These are phyloP conservation scores for Hofmannophila pseudospretella DNA, from an alignment of 2,888 invertebrate genomes.

Conservation along the genomic window DNA sequence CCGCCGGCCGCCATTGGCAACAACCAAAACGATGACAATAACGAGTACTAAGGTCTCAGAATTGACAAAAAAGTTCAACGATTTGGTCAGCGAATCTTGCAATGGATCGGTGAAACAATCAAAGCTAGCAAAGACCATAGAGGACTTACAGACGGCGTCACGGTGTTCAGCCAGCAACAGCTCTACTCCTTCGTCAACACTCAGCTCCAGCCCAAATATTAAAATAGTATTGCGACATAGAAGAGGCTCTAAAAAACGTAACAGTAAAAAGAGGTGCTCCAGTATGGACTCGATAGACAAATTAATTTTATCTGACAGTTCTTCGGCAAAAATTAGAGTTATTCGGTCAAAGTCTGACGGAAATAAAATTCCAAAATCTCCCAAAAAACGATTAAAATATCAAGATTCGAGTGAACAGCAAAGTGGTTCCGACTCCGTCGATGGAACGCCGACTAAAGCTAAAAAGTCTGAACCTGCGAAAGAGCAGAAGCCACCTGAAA, in stretches of 20 bases:
- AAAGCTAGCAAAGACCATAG: slow-evolving; percentile 73
- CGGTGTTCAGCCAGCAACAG: slow-evolving; percentile 54
- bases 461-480: slow-evolving; percentile 27
- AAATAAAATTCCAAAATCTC: slow-evolving; percentile 59
- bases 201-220: slow-evolving; percentile 68
- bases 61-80: slow-evolving; percentile 83
- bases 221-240: slow-evolving; percentile 68
- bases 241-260: slow-evolving; percentile 64
- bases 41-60: slow-evolving; percentile 80
- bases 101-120: slow-evolving; percentile 68
- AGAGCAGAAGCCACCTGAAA: slow-evolving; percentile 32
- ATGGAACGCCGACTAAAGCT: slow-evolving; percentile 47
- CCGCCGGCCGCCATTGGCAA: slow-evolving; percentile 56
- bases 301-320: slow-evolving; percentile 42
- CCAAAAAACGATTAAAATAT: slow-evolving; percentile 59
- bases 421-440: slow-evolving; percentile 61
- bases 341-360: slow-evolving; percentile 70
- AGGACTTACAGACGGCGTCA: slow-evolving; percentile 52
- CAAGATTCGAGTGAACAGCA: slow-evolving; percentile 52
- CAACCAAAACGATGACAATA: slow-evolving; percentile 67
- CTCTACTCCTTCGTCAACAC: slow-evolving; percentile 66
- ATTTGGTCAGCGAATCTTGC: slow-evolving; percentile 72
- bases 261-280: slow-evolving; percentile 68
- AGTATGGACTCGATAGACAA: slow-evolving; percentile 71
- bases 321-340: slow-evolving; percentile 49